Conservation (phyloP, 1,140 invertebrate genomes). For the Prorops nasuta region DNA sequence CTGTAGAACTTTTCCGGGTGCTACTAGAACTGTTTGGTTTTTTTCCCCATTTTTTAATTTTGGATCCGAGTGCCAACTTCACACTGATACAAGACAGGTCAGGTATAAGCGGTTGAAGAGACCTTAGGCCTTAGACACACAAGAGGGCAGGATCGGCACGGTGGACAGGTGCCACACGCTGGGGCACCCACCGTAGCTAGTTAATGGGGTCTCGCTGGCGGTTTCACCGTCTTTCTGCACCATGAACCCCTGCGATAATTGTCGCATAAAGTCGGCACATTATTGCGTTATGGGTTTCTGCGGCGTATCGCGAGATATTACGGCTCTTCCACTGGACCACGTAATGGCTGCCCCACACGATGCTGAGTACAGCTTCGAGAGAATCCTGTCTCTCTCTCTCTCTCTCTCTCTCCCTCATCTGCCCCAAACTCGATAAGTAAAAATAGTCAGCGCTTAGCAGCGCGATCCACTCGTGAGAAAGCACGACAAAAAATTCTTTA, state of each 20-base stretch:
- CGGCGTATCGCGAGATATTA: conserved; percentile 37
- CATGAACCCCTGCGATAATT: conserved; percentile 46
- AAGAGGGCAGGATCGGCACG: no score
- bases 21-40: no score
- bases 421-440: background rate
- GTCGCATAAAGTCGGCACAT: conserved; percentile 52
- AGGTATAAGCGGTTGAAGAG: background rate
- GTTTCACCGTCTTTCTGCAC: conserved; percentile 37
- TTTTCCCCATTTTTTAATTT: no score
- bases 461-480: no score
- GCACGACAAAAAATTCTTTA: no score
- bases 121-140: conserved; percentile 4
- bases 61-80: no score
- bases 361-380: background rate
- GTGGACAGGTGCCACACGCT: conserved; percentile 48
- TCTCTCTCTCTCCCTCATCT: background rate
- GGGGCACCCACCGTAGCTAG: conserved; percentile 37
- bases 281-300: conserved; percentile 46
- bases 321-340: conserved; percentile 27
- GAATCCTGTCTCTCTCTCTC: background rate
- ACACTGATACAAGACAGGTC: no score
- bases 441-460: no score
- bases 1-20: no score
- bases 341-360: conserved; percentile 42
- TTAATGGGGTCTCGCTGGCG: conserved; percentile 37